These are phyloP conservation scores for Limenitis camilla DNA, from an alignment of 2,888 invertebrate genomes.

Conservation along the genomic window DNA sequence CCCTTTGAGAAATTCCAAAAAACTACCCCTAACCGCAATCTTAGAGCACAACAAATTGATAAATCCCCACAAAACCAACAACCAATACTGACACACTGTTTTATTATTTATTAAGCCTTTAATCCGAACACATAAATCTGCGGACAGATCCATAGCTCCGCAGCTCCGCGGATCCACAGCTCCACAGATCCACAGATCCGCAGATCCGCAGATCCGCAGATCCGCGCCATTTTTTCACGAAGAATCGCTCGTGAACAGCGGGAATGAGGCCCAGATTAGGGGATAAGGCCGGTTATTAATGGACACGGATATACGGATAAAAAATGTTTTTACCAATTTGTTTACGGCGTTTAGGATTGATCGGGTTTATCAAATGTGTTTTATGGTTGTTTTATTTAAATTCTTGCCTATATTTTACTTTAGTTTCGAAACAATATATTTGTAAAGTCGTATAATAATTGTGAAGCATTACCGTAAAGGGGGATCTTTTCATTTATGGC, in stretches of 20 bases:
- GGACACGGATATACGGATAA: slow-evolving; percentile 69
- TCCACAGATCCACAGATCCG: too few relatives aligned
- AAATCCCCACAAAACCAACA: slow-evolving; percentile 54
- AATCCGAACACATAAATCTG: slow-evolving; percentile 68
- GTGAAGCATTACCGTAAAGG: too few relatives aligned
- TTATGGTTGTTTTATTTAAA: not conserved
- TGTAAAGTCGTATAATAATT: too few relatives aligned
- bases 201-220: slow-evolving; percentile 37
- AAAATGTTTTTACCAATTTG: slow-evolving; percentile 41
- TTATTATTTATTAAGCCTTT: slow-evolving; percentile 52
- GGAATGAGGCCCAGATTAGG: slow-evolving; percentile 71
- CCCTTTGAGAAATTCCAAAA: too few relatives aligned
- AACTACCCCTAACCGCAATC: not conserved
- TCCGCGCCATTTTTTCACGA: slow-evolving; percentile 54
- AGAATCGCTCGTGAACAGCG: slow-evolving; percentile 69
- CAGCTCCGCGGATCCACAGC: too few relatives aligned
- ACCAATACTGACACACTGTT: slow-evolving; percentile 41
- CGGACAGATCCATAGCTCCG: slow-evolving; percentile 32
- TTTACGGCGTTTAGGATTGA: slow-evolving; percentile 21
- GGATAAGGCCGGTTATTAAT: slow-evolving; percentile 72
- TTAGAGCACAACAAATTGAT: slow-evolving; percentile 51
- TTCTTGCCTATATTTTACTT: not conserved
- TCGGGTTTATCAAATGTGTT: slow-evolving; percentile 13
- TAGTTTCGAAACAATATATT: too few relatives aligned
- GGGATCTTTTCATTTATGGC: too few relatives aligned